Evolutionary conservation across 2,113 vertebrate genomes (phyloP), one percentile per base, ranked within the genome.

Genomic region (Vireo altiloquus): DNA sequence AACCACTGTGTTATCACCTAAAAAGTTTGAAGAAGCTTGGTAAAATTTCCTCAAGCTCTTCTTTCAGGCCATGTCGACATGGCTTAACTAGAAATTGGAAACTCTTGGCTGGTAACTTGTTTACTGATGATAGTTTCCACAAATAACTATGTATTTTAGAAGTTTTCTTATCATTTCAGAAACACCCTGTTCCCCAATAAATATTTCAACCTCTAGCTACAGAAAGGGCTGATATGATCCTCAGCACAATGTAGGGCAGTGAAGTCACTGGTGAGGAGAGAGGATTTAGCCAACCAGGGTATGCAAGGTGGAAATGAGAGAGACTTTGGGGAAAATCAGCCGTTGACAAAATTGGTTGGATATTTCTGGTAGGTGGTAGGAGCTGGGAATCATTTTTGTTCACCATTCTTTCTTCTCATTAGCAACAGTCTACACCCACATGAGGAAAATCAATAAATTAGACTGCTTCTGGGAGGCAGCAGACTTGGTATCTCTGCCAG

Each of bases 381-480:
- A 93, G 27, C 47, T 75, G 31, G 33, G n/a, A 87, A 89, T 81
- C 6, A 46, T 35, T 90, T 95, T 88, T 94, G 25, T 70, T 92
- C 76, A 11, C 69, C 8, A 4, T 63, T 93, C 53, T 90, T 91
- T 90, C 53, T 87, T 82, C 63, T 94, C 71, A 71, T 94, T 83
- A 83, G 56, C 68, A 64, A 64, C 79, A 82, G 80, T 64, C 60
- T 90, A 77, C 76, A 64, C 60, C 69, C 89, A 89, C 64, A 89
- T 33, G 77, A 87, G 82, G 64, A 90, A 83, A 90, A 83, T 89
- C 91, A 89, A 70, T 97, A 93, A 81, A 94, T 90, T 83, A 86
- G 37, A 19, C 60, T 75, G 78, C 64, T 83, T 90, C 86, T 96
- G 57, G 76, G 61, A 86, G 80, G 81, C 31, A 92, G 78, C 50